Conservation (phyloP, 2,888 invertebrate genomes). For the Acrocera orbiculus region DNA sequence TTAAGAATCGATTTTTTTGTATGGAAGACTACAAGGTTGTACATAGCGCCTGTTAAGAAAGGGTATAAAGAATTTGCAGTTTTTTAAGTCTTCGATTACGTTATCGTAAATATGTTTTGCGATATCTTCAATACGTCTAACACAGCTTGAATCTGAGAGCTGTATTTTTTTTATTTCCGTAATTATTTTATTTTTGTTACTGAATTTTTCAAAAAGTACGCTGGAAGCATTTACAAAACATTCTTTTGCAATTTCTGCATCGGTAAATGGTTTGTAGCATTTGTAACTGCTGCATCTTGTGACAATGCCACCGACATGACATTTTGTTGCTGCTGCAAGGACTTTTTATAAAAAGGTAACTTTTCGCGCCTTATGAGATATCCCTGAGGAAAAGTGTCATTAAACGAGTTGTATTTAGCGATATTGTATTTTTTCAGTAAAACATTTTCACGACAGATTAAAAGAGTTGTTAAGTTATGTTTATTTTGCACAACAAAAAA, state of each 20-base stretch:
- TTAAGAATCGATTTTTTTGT: too few species aligned
- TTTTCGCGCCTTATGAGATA: not conserved
- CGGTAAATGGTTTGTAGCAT: not conserved
- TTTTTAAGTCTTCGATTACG: too few species aligned
- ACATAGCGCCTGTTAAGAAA: too few species aligned
- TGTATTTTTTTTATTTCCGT: not conserved
- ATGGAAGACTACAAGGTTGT: too few species aligned
- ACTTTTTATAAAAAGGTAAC: not conserved
- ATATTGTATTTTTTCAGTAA: not conserved
- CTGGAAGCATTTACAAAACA: too few species aligned
- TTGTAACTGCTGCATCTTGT: not conserved
- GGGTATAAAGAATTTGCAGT: too few species aligned
- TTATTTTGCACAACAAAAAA: not conserved
- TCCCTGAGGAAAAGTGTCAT: not conserved
- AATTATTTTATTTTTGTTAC: too few species aligned
- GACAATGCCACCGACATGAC: too few species aligned
- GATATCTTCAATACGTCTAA: not conserved
- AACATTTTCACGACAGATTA: not conserved
- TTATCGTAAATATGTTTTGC: not conserved
- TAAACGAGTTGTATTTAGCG: not conserved
- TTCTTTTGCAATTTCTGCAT: too few species aligned
- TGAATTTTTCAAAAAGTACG: too few species aligned
- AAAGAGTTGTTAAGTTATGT: not conserved
- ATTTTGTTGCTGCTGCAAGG: not conserved
- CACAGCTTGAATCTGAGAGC: not conserved